phyloP scores from a whole-genome alignment of 1,140 invertebrate genomes.

The Aphis gossypii region DNA sequence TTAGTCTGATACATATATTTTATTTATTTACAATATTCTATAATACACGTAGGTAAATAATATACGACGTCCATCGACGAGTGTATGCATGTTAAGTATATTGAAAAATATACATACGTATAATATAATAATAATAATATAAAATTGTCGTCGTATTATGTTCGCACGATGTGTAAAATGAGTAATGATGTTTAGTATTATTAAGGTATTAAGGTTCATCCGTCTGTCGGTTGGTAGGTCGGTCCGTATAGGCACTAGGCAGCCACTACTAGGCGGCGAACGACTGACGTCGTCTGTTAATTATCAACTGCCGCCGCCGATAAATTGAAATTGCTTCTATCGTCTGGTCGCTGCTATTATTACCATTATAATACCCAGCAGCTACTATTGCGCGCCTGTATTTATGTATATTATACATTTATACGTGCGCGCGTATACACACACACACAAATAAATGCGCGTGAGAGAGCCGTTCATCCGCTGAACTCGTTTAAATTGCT shows the following conservation, averaged over 20 bases:
- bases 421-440: not conserved
- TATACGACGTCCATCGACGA: not conserved
- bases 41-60: no score
- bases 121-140: not conserved
- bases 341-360: slow-evolving; percentile 19
- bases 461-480: slow-evolving; percentile 44
- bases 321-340: slow-evolving; percentile 49
- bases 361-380: slow-evolving; percentile 26
- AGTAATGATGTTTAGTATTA: not conserved
- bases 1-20: not conserved
- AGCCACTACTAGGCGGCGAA: not conserved
- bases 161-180: not conserved
- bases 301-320: slow-evolving; percentile 26
- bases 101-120: not conserved
- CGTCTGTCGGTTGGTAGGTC: not conserved
- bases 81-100: not conserved
- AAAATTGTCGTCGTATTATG: slow-evolving; percentile 4
- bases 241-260: not conserved
- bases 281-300: slow-evolving; percentile 38
- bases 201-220: not conserved
- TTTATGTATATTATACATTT: slow-evolving; percentile 31
- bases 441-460: not conserved
- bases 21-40: not conserved
- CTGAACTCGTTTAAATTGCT: slow-evolving; percentile 51
- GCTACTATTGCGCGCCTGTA: slow-evolving; percentile 23